Percentiles rank a stretch among this genome's conserved stretches.
These are phyloP conservation scores for Melieria crassipennis DNA, from an alignment of 2,888 invertebrate genomes.

Conservation along the genomic window DNA sequence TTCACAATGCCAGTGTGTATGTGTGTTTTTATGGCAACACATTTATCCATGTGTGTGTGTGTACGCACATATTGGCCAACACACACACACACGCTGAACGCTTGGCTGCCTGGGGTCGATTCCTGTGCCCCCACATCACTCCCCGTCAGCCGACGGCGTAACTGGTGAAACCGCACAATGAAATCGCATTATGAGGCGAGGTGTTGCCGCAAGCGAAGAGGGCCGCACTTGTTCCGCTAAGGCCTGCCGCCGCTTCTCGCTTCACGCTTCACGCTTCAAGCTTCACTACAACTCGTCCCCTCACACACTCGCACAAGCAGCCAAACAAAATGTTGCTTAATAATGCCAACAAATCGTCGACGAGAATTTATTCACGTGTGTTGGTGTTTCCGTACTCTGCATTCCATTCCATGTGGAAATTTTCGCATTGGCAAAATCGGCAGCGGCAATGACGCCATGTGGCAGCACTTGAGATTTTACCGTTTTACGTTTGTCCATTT, in stretches of 20 bases:
- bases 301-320: neutral
- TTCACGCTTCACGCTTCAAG: no score
- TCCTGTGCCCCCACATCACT: no score
- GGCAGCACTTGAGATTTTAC: no score
- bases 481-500: no score
- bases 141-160: no score
- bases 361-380: neutral
- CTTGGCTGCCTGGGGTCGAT: no score
- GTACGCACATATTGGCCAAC: neutral
- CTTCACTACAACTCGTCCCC: neutral
- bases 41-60: neutral
- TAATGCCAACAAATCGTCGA: neutral
- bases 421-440: neutral
- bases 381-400: neutral
- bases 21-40: neutral
- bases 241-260: no score
- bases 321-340: neutral
- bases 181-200: constrained; percentile 11
- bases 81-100: no score
- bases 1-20: neutral
- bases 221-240: no score
- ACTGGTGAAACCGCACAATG: constrained; percentile 5
- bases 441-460: no score
- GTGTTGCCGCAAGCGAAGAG: neutral
- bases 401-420: constrained; percentile 2